Evolutionary conservation across 2,888 invertebrate species (phyloP).

Genomic region (Drosophila niveifrons): DNA sequence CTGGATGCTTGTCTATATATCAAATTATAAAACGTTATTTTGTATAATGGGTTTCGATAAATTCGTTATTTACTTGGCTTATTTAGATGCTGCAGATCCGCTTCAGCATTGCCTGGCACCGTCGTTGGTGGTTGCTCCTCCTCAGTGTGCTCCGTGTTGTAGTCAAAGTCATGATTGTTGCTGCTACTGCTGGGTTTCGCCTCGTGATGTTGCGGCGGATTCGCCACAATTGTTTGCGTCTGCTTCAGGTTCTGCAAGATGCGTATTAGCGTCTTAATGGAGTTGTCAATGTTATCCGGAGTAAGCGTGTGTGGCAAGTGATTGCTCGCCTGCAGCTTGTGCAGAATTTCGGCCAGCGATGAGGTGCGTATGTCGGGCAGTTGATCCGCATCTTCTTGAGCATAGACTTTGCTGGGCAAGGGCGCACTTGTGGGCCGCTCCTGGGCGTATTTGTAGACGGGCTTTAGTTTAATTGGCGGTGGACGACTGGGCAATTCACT

Average conservation of each 20-base stretch:
- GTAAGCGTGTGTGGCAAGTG: slow-evolving; percentile 91
- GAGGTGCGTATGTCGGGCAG: slow-evolving; percentile 84
- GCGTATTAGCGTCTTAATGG: slow-evolving; percentile 91
- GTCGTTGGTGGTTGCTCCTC: slow-evolving; percentile 54
- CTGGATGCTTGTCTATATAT: slow-evolving; percentile 86
- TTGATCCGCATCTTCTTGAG: slow-evolving; percentile 71
- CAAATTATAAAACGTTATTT: background rate
- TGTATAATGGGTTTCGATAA: background rate
- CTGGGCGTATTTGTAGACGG: slow-evolving; percentile 73
- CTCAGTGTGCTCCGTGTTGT: slow-evolving; percentile 70
- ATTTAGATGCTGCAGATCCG: slow-evolving; percentile 48
- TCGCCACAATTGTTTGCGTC: slow-evolving; percentile 83
- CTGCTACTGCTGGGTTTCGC: slow-evolving; percentile 36
- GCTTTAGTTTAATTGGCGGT: slow-evolving; percentile 73
- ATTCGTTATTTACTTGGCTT: slow-evolving; percentile 72
- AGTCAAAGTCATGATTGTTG: slow-evolving; percentile 79
- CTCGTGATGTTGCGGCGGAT: slow-evolving; percentile 84
- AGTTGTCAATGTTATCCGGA: slow-evolving; percentile 91
- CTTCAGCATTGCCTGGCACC: slow-evolving; percentile 37
- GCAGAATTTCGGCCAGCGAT: slow-evolving; percentile 88
- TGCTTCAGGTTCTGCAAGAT: slow-evolving; percentile 90
- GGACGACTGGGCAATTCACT: slow-evolving; percentile 35
- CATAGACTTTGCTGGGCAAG: slow-evolving; percentile 24
- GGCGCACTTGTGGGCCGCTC: slow-evolving; percentile 41
- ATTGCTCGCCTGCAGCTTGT: slow-evolving; percentile 91